A percentile compares a stretch with the other conserved stretches of the same genome.
Evolutionary conservation across 1,140 invertebrate species (phyloP).

Genomic region (Latrodectus geometricus): DNA sequence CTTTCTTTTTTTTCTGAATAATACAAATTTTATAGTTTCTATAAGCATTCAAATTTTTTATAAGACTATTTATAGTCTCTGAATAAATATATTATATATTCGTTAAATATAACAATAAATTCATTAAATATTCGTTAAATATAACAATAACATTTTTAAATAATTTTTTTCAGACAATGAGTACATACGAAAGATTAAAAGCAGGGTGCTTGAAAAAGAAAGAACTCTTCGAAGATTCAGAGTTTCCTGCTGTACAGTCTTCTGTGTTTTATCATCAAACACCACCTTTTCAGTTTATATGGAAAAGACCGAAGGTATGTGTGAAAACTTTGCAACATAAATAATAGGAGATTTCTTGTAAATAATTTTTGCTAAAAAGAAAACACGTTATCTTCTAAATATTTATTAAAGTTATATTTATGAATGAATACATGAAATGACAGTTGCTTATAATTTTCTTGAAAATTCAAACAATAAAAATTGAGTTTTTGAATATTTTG

Average conservation of each 20-base stretch:
- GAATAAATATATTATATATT: too few species aligned
- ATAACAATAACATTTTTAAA: neutral
- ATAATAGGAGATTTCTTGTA: neutral
- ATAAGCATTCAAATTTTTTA: too few species aligned
- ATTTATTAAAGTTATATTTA: neutral
- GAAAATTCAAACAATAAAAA: too few species aligned
- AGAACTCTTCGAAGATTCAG: conserved; percentile 91
- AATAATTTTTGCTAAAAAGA: too few species aligned
- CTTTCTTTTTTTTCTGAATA: too few species aligned
- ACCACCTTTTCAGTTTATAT: conserved; percentile 89
- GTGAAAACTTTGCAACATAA: neutral
- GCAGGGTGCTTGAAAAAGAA: conserved; percentile 81
- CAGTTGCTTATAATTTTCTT: too few species aligned
- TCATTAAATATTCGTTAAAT: neutral
- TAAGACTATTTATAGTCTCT: too few species aligned
- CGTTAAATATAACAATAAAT: too few species aligned
- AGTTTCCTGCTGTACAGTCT: conserved; percentile 86
- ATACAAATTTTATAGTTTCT: too few species aligned
- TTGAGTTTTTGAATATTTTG: too few species aligned
- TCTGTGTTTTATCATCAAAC: conserved; percentile 95
- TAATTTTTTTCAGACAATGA: conserved; percentile 67
- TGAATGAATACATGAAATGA: too few species aligned
- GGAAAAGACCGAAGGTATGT: conserved; percentile 89
- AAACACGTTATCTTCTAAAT: neutral
- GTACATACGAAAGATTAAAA: conserved; percentile 85